Base-by-base conservation (phyloP, 2,113 vertebrate genomes). In the Neolamprologus kungweensis region DNA sequence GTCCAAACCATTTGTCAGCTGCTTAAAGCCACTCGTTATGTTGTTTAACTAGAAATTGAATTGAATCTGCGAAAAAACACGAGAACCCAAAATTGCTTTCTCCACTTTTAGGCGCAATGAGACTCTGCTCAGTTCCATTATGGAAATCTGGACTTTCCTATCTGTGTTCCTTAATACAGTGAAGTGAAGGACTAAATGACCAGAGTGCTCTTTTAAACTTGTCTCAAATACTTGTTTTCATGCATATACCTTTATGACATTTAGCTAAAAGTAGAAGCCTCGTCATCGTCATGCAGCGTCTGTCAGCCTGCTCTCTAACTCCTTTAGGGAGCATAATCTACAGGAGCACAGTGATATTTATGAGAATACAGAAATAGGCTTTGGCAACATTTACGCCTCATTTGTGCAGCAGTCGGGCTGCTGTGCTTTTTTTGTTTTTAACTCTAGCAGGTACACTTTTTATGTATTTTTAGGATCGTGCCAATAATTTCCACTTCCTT, bases 351-450 rank as follows among this genome's bases (percentile, higher is more conserved):
- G 45, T 28, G 75, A 54, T 85, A 26, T 85, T 88, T 85, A 68
- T 16, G 51, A 85, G 87, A 85, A 85, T 53, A 65, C 50, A 78
- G 81, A 89, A 92, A 90, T 83, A 84, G 86, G 89, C 86, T 37
- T 81, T 83, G 65, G 91, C 91, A 85, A 54, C 86, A 75, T 87
- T 87, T 84, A 71, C 1, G 7, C 58, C 55, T 92, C 65, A 85
- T 86, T 83, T 88, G 45, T 79, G 65, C 53, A 78, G 54, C 68
- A 55, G 63, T 85, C 55, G 28, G 71, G 19, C 63, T 28, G 16
- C 42, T 16, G 40, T 57, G 28, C 68, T 81, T 88, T 87, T 81
- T 17, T 37, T 73, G 23, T 75, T 75, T 75, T 28, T 28, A 47
- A 54, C 53, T 57, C 16, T 63, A 81, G 83, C 53, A 87, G 85